These are phyloP conservation scores for Agelaius phoeniceus DNA, from an alignment of 2,113 vertebrate species.

Conservation along the genomic window DNA sequence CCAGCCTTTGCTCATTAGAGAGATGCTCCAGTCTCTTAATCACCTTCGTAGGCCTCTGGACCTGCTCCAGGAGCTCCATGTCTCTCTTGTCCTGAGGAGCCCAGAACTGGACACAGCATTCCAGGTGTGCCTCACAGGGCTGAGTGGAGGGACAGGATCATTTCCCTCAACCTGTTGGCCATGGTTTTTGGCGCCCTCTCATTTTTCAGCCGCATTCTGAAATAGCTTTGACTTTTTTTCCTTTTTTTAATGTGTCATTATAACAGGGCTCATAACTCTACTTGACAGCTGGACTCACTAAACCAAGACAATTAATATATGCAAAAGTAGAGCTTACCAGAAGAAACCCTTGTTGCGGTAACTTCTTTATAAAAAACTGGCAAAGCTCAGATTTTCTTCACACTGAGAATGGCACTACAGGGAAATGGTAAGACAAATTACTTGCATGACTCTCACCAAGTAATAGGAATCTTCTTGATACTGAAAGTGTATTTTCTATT, in stretches of 20 bases:
- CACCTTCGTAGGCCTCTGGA: neutral
- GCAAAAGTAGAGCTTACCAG: neutral
- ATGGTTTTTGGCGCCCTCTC: neutral
- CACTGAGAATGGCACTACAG: fast-evolving
- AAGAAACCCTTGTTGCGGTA: neutral
- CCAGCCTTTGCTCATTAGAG: neutral
- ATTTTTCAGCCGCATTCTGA: neutral
- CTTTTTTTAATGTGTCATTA: neutral
- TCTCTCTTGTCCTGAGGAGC: neutral
- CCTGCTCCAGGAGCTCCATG: neutral
- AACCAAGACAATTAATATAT: neutral
- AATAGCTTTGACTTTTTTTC: neutral
- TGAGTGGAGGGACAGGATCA: neutral
- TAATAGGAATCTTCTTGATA: neutral
- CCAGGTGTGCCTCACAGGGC: neutral
- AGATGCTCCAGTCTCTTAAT: neutral
- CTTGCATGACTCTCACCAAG: neutral
- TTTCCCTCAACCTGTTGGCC: neutral
- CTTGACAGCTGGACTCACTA: neutral
- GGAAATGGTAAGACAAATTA: neutral
- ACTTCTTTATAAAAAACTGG: neutral
- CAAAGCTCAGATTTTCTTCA: neutral
- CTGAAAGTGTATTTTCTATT: neutral
- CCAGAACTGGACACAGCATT: neutral
- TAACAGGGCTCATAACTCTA: neutral